A percentile compares a stretch with the other conserved stretches of the same genome.
Evolutionary conservation across 2,113 vertebrate genomes (phyloP).

Genomic region (Caloenas nicobarica): DNA sequence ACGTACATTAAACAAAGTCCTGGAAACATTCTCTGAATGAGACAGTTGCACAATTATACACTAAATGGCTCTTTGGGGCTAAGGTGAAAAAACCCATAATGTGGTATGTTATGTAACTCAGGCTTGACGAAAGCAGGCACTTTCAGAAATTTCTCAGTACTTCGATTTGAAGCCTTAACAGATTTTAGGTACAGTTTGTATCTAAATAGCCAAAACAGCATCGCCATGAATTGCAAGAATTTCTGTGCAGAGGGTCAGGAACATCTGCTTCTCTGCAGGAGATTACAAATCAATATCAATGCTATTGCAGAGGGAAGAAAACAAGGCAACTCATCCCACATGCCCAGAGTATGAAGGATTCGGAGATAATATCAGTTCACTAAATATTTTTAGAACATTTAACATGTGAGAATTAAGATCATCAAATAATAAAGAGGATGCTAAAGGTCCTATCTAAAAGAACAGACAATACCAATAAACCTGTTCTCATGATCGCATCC

Average conservation of each 20-base stretch:
- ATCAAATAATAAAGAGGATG: neutral
- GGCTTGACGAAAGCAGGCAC: neutral
- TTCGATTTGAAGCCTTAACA: neutral
- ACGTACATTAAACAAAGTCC: neutral
- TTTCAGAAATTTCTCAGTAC: neutral
- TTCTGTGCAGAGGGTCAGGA: neutral
- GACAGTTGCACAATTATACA: neutral
- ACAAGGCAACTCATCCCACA: neutral
- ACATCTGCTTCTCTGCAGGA: conserved; percentile 13
- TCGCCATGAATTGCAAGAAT: neutral
- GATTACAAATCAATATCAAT: neutral
- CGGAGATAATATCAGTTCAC: neutral
- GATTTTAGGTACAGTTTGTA: neutral
- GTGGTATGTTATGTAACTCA: neutral
- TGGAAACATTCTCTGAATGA: neutral
- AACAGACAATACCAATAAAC: neutral
- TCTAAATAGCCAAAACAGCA: neutral
- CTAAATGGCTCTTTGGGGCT: neutral
- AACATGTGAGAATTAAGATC: neutral
- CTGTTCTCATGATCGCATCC: neutral
- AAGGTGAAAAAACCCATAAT: neutral
- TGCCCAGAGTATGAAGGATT: neutral
- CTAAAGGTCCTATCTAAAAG: neutral
- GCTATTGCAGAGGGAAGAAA: neutral
- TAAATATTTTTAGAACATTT: neutral